Conservation (phyloP, 2,113 vertebrate genomes). For the Heloderma charlesbogerti region DNA sequence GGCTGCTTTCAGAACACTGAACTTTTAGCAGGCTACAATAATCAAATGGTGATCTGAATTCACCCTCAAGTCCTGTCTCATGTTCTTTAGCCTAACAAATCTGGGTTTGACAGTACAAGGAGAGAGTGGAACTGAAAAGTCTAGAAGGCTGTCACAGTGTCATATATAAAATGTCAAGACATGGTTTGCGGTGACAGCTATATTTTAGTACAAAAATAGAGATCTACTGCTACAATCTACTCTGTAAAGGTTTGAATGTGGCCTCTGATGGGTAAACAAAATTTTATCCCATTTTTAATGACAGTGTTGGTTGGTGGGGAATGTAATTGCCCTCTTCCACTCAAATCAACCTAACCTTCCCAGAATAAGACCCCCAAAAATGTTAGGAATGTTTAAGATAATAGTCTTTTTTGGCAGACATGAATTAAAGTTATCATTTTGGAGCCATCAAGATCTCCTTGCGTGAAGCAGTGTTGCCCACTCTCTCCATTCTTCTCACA, state of each 20-base stretch:
- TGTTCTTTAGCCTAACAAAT: not conserved
- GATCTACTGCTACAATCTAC: conserved; percentile 25
- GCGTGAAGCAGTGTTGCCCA: not conserved
- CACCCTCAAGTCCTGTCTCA: not conserved
- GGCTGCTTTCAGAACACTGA: not conserved
- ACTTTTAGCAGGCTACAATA: not conserved
- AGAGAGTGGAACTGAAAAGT: conserved; percentile 9
- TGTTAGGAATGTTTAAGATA: conserved; percentile 26
- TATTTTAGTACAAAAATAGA: conserved; percentile 51
- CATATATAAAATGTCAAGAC: conserved; percentile 46
- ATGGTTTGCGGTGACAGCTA: conserved; percentile 38
- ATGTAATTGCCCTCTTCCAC: not conserved
- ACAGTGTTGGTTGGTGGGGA: conserved; percentile 14
- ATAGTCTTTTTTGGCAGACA: not conserved
- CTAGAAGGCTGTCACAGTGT: conserved; percentile 16
- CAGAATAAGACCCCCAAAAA: accelerated
- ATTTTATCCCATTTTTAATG: conserved; percentile 38
- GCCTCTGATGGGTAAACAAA: not conserved
- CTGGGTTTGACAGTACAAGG: conserved; percentile 21
- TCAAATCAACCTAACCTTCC: conserved; percentile 18
- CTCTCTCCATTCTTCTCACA: not conserved
- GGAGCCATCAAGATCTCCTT: not conserved
- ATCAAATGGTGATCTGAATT: not conserved
- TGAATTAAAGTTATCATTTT: conserved; percentile 20
- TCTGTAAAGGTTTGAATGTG: conserved; percentile 44